Evolutionary conservation across 2,888 invertebrate genomes (phyloP).

Genomic region (Rhingia campestris): DNA sequence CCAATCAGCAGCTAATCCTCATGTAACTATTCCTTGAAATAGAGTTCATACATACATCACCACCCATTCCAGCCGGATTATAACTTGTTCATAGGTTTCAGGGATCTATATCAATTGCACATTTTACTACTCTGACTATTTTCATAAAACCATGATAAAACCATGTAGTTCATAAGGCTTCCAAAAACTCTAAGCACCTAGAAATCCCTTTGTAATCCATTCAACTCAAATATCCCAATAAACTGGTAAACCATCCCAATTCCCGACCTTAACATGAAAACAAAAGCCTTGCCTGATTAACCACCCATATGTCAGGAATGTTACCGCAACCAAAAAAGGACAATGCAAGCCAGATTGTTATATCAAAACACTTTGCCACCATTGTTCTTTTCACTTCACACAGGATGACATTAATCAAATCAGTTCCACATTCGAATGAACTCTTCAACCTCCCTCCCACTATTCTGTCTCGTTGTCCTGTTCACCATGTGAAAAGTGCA

Average conservation of each 20-base stretch:
- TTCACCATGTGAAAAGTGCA: conserved; percentile 18
- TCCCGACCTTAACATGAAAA: not conserved
- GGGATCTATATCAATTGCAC: no score
- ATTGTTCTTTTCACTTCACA: conserved; percentile 44
- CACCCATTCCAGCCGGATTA: no score
- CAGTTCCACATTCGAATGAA: conserved; percentile 50
- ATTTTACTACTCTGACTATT: no score
- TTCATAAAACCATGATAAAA: no score
- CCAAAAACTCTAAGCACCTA: not conserved
- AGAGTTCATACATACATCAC: no score
- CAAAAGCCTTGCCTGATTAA: not conserved
- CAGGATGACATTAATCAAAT: conserved; percentile 46
- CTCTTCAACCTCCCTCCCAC: conserved; percentile 11
- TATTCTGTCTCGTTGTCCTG: not conserved
- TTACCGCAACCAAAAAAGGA: not conserved
- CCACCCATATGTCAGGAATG: conserved; percentile 7
- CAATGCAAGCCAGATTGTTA: conserved; percentile 2
- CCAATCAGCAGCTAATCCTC: no score
- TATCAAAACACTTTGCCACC: conserved; percentile 30
- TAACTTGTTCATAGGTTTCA: no score
- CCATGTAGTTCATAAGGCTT: no score
- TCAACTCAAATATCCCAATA: not conserved
- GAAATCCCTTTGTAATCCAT: not conserved
- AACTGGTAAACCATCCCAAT: not conserved
- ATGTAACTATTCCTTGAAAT: no score